Conservation (phyloP, 2,888 invertebrate genomes). For the Formica aserva region DNA sequence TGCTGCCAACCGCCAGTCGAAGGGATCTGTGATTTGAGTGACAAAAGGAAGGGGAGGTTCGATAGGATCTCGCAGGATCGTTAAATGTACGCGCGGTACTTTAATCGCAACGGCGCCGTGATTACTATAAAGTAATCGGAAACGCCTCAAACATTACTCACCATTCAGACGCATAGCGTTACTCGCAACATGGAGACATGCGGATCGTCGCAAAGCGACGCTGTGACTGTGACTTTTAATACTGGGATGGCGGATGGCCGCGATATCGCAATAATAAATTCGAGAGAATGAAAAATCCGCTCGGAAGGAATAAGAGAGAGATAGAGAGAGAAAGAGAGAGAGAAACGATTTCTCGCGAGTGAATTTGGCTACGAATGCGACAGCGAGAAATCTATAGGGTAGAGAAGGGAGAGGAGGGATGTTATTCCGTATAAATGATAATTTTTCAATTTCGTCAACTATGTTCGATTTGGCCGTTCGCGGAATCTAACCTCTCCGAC, state of each 20-base stretch:
- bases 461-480: neutral
- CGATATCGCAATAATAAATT: neutral
- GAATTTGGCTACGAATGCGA: neutral
- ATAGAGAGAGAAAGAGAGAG: neutral
- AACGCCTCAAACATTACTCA: neutral
- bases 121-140: neutral
- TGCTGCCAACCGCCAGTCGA: neutral
- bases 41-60: neutral
- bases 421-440: neutral
- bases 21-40: neutral
- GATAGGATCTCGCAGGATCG: neutral
- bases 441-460: neutral
- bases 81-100: neutral
- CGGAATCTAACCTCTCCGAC: neutral
- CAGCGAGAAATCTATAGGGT: neutral
- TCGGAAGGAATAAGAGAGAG: neutral
- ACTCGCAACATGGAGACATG: neutral
- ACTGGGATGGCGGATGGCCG: neutral
- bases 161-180: neutral
- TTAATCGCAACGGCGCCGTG: neutral
- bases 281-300: neutral
- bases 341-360: neutral
- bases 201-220: neutral
- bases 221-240: neutral
- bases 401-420: neutral